Percentiles rank a stretch among this genome's conserved stretches.
Conservation (phyloP, 2,888 invertebrate genomes). For the Hemistola chrysoprasaria region DNA sequence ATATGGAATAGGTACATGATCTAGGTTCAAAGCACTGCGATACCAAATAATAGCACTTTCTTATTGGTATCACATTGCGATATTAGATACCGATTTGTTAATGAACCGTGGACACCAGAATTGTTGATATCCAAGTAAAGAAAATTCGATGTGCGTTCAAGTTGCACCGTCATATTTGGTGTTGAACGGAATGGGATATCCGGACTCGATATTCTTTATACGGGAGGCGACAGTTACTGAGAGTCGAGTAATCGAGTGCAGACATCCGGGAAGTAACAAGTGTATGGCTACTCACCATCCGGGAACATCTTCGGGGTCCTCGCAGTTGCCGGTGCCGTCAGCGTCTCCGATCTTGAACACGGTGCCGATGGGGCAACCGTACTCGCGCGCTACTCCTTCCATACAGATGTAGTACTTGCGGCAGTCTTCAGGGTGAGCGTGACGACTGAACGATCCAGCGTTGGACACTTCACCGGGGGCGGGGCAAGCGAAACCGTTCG, state of each 20-base stretch:
- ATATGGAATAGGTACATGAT: slow-evolving; percentile 56
- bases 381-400: slow-evolving; percentile 94
- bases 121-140: slow-evolving; percentile 58
- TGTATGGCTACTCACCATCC: slow-evolving; percentile 90
- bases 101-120: slow-evolving; percentile 42
- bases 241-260: slow-evolving; percentile 27
- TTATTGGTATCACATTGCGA: slow-evolving; percentile 36
- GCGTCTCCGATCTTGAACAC: slow-evolving; percentile 96
- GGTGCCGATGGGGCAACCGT: slow-evolving; percentile 97
- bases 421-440: slow-evolving; percentile 97
- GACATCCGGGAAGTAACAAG: slow-evolving; percentile 26
- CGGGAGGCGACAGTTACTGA: slow-evolving; percentile 22
- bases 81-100: slow-evolving; percentile 8
- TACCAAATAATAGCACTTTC: slow-evolving; percentile 32
- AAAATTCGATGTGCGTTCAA: slow-evolving; percentile 50
- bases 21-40: slow-evolving; percentile 33
- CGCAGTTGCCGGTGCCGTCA: slow-evolving; percentile 96
- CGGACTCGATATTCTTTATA: slow-evolving; percentile 34
- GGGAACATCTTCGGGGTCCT: slow-evolving; percentile 97
- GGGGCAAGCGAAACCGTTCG: slow-evolving; percentile 94
- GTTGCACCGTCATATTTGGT: slow-evolving; percentile 54
- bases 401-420: slow-evolving; percentile 97
- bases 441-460: slow-evolving; percentile 95
- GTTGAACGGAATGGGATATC: slow-evolving; percentile 55
- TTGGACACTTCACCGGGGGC: slow-evolving; percentile 91